Base-by-base conservation (phyloP, 2,797 vertebrate genomes). In the Liparis tanakae region DNA sequence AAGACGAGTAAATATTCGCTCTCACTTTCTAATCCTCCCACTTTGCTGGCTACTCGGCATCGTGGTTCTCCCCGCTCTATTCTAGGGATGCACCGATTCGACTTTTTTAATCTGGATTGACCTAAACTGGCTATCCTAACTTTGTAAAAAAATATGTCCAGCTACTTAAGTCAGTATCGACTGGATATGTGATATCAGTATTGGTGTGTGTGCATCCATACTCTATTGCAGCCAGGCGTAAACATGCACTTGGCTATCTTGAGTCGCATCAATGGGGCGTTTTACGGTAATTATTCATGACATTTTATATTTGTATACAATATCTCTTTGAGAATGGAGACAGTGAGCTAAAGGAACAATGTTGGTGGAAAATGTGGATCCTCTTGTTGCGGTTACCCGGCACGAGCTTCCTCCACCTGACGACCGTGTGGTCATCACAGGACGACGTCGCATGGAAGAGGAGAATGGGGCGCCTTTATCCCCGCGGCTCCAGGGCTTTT, bases 391-490 rank as follows among this genome's bases (percentile, higher is more conserved):
- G 37, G 14, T 60, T 30, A 48, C 37, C 37, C 43, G 36, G 39
- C 61, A 74, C 36, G 57, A 67, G 76, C 64, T 54, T 75, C 59
- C 33, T 39, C 43, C 36, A 72, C 33, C 44, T 77, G 50, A 67
- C 60, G n/a, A n/a, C n/a, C n/a, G n/a, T 85, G 82, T 87, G 75
- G 72, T 80, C 44, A 73, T 22, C 60, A 60, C 59, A 63, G 14
- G 37, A 51, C 61, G 54, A 60, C 37, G 34, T n/a, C n/a, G n/a
- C n/a, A n/a, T n/a, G n/a, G n/a, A 78, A 72, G 51, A 65, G 53
- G 58, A 83, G 73, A 82, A 79, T 46, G 7, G 70, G n/a, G 46
- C 34, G 79, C 76, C 80, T 85, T 86, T 80, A 84, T 86, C 71
- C 61, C 34, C 65, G 15, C 18, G 41, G 60, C 70, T 50, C 34